These are phyloP conservation scores for Byasa hedistus DNA, from an alignment of 2,888 invertebrate genomes.

Conservation along the genomic window DNA sequence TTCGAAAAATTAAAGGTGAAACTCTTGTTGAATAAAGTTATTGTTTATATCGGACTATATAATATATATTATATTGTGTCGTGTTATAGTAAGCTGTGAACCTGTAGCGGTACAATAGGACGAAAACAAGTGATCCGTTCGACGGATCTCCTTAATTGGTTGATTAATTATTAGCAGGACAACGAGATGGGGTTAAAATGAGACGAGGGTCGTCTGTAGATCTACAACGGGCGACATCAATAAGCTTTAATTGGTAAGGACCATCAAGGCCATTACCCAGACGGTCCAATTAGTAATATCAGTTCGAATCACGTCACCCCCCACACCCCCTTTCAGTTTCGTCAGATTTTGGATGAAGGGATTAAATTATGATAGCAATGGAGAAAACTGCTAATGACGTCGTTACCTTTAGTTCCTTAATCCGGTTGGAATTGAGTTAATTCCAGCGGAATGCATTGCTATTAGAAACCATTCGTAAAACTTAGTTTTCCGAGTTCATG, in stretches of 20 bases:
- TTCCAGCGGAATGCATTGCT: neutral
- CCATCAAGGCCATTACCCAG: conserved; percentile 68
- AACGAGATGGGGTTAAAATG: conserved; percentile 69
- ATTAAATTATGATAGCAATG: conserved; percentile 28
- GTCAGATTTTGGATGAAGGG: conserved; percentile 29
- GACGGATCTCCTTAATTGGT: conserved; percentile 67
- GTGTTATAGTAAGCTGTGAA: conserved; percentile 2
- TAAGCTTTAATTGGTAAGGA: conserved; percentile 73
- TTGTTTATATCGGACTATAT: too few species aligned
- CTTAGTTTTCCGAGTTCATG: too few species aligned
- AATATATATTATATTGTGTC: neutral
- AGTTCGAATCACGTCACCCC: conserved; percentile 40
- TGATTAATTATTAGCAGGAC: conserved; percentile 75
- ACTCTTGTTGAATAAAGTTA: too few species aligned
- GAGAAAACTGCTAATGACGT: neutral
- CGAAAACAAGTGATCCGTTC: conserved; percentile 54
- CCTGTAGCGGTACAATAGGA: conserved; percentile 33
- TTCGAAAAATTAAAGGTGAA: too few species aligned
- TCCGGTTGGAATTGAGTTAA: conserved; percentile 1
- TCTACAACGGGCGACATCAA: conserved; percentile 70
- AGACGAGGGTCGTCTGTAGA: conserved; percentile 72
- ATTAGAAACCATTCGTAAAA: neutral
- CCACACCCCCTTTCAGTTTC: conserved; percentile 6
- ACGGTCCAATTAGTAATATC: conserved; percentile 68
- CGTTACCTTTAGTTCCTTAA: conserved; percentile 7